A percentile compares a stretch with the other conserved stretches of the same genome.
Conservation (phyloP, 2,113 vertebrate genomes). For the Ammospiza nelsoni region DNA sequence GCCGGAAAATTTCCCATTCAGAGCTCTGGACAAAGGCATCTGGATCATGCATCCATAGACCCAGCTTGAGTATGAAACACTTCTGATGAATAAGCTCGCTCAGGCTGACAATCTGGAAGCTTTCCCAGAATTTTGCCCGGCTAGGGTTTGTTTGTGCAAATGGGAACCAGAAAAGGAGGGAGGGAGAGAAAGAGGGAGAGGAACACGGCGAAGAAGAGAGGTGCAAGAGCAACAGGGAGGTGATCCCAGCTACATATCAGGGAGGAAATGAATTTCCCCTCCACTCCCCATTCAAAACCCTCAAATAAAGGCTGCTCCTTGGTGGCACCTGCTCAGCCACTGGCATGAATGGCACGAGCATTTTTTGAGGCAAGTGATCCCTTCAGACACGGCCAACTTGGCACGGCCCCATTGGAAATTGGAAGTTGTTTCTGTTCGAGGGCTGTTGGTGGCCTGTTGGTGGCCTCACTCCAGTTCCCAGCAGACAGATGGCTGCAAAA, state of each 20-base stretch:
- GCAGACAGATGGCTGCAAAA: slow-evolving; percentile 48
- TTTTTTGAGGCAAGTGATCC: background rate
- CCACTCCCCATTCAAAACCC: background rate
- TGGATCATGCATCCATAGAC: background rate
- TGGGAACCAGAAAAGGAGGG: slow-evolving; percentile 5
- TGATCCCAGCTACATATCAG: background rate
- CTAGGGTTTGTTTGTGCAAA: slow-evolving; percentile 27
- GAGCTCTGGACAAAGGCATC: slow-evolving; percentile 43
- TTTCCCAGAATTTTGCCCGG: slow-evolving; percentile 47
- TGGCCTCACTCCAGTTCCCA: slow-evolving; percentile 52
- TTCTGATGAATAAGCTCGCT: slow-evolving; percentile 58
- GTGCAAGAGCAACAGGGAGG: background rate
- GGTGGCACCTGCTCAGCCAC: background rate
- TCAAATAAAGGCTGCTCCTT: background rate
- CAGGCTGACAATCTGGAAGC: slow-evolving; percentile 53
- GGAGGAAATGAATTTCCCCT: background rate
- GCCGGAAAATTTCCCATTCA: slow-evolving; percentile 24
- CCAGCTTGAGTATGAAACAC: slow-evolving; percentile 36
- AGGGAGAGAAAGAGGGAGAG: background rate
- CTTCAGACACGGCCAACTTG: slow-evolving; percentile 34
- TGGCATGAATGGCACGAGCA: background rate
- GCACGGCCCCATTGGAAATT: background rate
- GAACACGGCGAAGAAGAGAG: background rate
- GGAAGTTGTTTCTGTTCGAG: background rate
- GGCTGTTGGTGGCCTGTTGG: slow-evolving; percentile 60